Conservation (phyloP, 2,113 vertebrate species). For the Bufo gargarizans region DNA sequence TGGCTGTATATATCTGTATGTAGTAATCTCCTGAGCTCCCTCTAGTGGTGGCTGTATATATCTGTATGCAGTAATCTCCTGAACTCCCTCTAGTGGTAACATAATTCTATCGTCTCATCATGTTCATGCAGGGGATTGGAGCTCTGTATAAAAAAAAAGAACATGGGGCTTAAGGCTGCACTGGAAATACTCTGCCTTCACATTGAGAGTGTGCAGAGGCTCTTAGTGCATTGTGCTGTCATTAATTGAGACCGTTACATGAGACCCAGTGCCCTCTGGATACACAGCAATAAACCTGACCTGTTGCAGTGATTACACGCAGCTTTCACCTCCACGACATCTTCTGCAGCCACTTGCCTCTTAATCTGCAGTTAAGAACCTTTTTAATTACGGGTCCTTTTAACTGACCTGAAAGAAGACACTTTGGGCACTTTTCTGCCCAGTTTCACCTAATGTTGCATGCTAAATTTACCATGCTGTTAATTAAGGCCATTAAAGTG, state of each 20-base stretch:
- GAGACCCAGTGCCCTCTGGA: neutral
- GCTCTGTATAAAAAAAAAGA: too few species aligned
- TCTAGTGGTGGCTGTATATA: too few species aligned
- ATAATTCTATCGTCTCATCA: neutral
- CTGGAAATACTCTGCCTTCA: too few species aligned
- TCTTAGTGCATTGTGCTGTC: neutral
- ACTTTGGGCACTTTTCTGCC: conserved; percentile 30
- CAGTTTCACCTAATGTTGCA: conserved; percentile 47
- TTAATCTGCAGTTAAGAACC: conserved; percentile 42
- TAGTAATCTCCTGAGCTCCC: too few species aligned
- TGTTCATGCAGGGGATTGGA: neutral
- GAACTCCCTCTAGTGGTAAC: neutral
- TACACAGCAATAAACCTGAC: neutral
- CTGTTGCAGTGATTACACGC: neutral
- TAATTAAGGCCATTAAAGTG: conserved; percentile 53
- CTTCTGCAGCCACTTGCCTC: neutral
- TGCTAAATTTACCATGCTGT: conserved; percentile 45
- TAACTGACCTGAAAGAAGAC: conserved; percentile 29
- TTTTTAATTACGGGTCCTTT: conserved; percentile 33
- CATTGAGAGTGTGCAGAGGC: neutral
- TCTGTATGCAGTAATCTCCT: too few species aligned
- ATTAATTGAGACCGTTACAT: neutral
- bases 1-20: too few species aligned
- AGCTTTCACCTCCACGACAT: neutral
- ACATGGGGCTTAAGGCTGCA: too few species aligned